Base-by-base conservation (phyloP, 2,888 invertebrate genomes). In the Apamea anceps region DNA sequence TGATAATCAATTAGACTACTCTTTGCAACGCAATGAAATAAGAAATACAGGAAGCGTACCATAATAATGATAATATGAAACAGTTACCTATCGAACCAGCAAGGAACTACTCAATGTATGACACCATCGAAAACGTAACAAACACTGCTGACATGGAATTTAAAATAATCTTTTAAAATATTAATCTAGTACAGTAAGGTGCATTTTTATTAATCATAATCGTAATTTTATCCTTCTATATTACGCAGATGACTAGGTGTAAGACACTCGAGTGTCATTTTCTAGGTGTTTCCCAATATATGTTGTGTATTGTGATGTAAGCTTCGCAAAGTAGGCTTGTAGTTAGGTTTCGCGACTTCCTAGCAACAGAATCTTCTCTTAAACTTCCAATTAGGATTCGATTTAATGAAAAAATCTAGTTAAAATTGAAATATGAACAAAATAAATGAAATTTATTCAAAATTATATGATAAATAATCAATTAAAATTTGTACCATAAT, bases 311-410 rank as follows among this genome's bases (percentile, higher is more conserved):
- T 91, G 94, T 95, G 94, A 93, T 95, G 94, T 95, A 95, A 94
- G 96, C 96, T 96, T 96, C 91, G 95, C 95, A 91, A 91, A 86
- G 94, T 96, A 96, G 96, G 94, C 94, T 95, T 93, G 94, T 96
- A 96, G 96, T 94, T 96, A 96, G 96, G 96, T 95, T 95, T 93
- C 94, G 95, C 95, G 94, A 96, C 96, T 96, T 96, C 96, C 96
- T 96, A 96, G 94, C 93, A 95, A 96, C 94, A 91, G 92, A 95
- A 94, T 95, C 96, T 96, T 96, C 95, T 96, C 93, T 91, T 92
- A 92, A 94, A 94, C 96, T 96, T 96, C 96, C 96, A 96, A 91
- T 95, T 96, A 96, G 95, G 93, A 90, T 94, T 95, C 93, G 93
- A 92, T 94, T 93, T 92, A 92, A 90, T 81, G 66, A 90, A 87